phyloP scores from a whole-genome alignment of 2,888 invertebrate species.

The Nomada hirtipes region DNA sequence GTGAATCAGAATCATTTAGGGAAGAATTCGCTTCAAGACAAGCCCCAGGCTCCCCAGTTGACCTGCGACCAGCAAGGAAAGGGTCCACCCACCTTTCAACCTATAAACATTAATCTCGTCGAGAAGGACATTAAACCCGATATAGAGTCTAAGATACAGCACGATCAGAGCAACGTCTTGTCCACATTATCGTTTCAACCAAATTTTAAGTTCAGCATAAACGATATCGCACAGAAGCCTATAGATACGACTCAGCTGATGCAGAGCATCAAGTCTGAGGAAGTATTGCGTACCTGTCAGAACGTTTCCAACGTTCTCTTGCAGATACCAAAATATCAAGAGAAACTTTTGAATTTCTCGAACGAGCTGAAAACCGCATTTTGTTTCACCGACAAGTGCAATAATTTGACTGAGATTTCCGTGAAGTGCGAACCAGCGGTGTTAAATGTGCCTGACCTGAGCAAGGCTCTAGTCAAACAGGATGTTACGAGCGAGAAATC shows the following conservation, averaged over 20 bases:
- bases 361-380: constrained; percentile 75
- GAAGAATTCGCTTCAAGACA: constrained; percentile 60
- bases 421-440: constrained; percentile 80
- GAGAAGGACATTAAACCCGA: constrained; percentile 70
- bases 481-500: constrained; percentile 64
- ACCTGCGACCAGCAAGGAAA: constrained; percentile 60
- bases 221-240: constrained; percentile 74
- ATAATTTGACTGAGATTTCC: constrained; percentile 79
- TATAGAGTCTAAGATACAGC: constrained; percentile 62
- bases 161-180: constrained; percentile 68
- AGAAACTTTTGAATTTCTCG: constrained; percentile 80
- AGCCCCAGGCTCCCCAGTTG: constrained; percentile 46
- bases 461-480: constrained; percentile 78
- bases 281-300: constrained; percentile 81
- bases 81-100: constrained; percentile 48
- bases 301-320: constrained; percentile 81
- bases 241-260: constrained; percentile 76
- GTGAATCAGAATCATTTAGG: constrained; percentile 64
- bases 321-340: constrained; percentile 82
- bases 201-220: constrained; percentile 75
- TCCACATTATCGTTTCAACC: constrained; percentile 77
- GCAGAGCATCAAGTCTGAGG: constrained; percentile 81
- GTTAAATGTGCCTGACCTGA: constrained; percentile 82
- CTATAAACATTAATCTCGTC: constrained; percentile 17
- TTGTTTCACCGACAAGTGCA: constrained; percentile 81